These are phyloP conservation scores for Apocheima hispidaria DNA, from an alignment of 2,888 invertebrate genomes.

Conservation along the genomic window DNA sequence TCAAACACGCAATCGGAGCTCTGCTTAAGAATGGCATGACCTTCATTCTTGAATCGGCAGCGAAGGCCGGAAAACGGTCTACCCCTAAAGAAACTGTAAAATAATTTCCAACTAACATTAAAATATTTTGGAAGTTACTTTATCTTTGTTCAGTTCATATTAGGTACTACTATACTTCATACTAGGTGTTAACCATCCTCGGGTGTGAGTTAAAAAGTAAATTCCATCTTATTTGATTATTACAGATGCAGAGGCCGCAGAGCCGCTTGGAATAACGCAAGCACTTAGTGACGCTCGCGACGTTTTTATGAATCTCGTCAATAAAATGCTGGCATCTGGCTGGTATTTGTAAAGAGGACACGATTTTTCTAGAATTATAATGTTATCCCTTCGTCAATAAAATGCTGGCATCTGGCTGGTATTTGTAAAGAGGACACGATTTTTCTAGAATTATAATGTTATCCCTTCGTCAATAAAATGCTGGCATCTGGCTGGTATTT, in stretches of 20 bases:
- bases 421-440: slow-evolving; percentile 45
- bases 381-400: slow-evolving; percentile 49
- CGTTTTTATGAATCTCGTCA: slow-evolving; percentile 58
- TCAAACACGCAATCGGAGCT: too few species aligned
- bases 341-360: slow-evolving; percentile 54
- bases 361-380: not conserved
- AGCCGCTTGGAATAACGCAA: slow-evolving; percentile 51
- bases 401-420: slow-evolving; percentile 59
- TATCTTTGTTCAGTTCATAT: too few species aligned
- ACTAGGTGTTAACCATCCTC: too few species aligned
- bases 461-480: slow-evolving; percentile 55
- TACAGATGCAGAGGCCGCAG: slow-evolving; percentile 33
- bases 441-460: not conserved
- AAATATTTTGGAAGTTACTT: too few species aligned
- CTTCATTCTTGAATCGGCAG: too few species aligned
- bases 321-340: slow-evolving; percentile 57
- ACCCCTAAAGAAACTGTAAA: too few species aligned
- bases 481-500: slow-evolving; percentile 58
- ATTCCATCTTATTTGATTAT: not conserved
- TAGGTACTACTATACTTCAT: too few species aligned
- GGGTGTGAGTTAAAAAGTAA: too few species aligned
- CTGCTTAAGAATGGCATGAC: too few species aligned
- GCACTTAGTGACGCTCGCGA: slow-evolving; percentile 59
- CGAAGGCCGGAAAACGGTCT: too few species aligned
- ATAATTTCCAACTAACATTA: too few species aligned